These are phyloP conservation scores for Smittia sp. DNA, from an alignment of 2,888 invertebrate species.

Conservation along the genomic window DNA sequence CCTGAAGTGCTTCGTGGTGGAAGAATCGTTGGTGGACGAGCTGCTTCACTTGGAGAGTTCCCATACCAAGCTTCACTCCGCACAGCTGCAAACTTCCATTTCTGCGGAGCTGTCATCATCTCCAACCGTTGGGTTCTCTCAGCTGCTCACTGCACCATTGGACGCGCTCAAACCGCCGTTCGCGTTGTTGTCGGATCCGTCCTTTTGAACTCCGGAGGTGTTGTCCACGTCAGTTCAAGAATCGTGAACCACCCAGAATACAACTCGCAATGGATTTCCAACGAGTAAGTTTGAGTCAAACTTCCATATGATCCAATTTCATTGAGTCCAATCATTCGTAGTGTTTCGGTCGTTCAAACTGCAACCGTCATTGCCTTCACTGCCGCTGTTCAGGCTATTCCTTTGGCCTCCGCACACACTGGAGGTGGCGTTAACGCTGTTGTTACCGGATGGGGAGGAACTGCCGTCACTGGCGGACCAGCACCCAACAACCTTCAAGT, in stretches of 20 bases:
- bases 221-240: neutral
- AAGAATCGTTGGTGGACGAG: slow-evolving; percentile 45
- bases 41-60: slow-evolving; percentile 44
- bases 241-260: slow-evolving; percentile 42
- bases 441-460: slow-evolving; percentile 31
- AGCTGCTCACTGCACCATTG: slow-evolving; percentile 46
- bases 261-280: slow-evolving; percentile 35
- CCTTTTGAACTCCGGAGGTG: neutral
- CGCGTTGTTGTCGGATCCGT: slow-evolving; percentile 37
- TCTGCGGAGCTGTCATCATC: slow-evolving; percentile 46
- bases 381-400: slow-evolving; percentile 22
- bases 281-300: slow-evolving; percentile 32
- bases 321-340: no score
- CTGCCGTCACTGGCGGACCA: neutral
- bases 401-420: neutral
- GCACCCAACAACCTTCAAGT: slow-evolving; percentile 19
- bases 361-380: slow-evolving; percentile 17
- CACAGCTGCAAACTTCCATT: slow-evolving; percentile 43
- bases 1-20: slow-evolving; percentile 33
- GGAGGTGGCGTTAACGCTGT: slow-evolving; percentile 29
- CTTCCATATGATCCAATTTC: no score
- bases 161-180: slow-evolving; percentile 27
- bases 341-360: neutral
- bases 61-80: slow-evolving; percentile 45
- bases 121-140: slow-evolving; percentile 44